Evolutionary conservation across 2,888 invertebrate genomes (phyloP), one percentile per base, ranked within the genome.

Genomic region (Zaprionus obscuricornis): DNA sequence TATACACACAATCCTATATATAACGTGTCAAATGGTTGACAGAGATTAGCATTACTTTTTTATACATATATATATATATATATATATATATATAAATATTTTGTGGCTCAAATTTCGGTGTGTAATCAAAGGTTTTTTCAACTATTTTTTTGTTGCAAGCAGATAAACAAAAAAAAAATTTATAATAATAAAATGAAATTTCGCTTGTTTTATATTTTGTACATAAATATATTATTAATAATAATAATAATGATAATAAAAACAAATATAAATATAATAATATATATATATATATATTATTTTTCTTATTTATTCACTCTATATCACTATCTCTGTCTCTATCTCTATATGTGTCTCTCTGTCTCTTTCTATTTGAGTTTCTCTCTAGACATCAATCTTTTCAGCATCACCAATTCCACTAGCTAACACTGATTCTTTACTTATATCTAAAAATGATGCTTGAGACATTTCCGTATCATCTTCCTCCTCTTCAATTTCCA

Each of bases 401-500:
- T 70, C 56, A 1, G 57, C n/a, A 2, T 74, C 74, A 3, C 26
- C 36, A n/a, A 22, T 24, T 3, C 55, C 40, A 17, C 4, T 27
- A 11, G 70, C 73, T 24, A 76, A 54, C 4, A 74, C 77, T 1
- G 90, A 89, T 18, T 89, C 89, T 47, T 89, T 90, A 72, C 90
- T 89, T 8, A 86, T 88, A 14, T 90, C 90, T 10, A 90, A 42
- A 22, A 88, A 81, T 5, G 89, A 88, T 40, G 88, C 87, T 50
- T 90, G 87, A 1, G 90, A 89, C 79, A 89, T 92, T 74, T 91
- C 93, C 26, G 95, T 95, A 49, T 95, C 95, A 50, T 97, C 97
- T 65, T 98, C 97, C 52, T 96, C 96, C 16, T 96, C 97, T 86
- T 97, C 97, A 0, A 94, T 95, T 91, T 98, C 98, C 94, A 97